Evolutionary conservation across 2,888 invertebrate genomes (phyloP).

Genomic region (Trissolcus japonicus): DNA sequence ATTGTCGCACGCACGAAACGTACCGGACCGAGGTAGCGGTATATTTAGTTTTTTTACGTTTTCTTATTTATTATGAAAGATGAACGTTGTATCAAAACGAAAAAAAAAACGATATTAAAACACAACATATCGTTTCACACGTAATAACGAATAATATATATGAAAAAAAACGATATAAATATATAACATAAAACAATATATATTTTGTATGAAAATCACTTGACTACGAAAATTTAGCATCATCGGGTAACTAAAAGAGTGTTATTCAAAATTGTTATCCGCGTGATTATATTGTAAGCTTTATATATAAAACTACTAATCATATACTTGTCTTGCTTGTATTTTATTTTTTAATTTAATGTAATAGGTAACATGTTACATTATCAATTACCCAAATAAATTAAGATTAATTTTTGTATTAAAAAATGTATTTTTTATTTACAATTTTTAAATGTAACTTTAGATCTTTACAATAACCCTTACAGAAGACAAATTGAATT

Average conservation of each 20-base stretch:
- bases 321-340: conserved; percentile 48
- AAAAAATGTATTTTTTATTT: too few species aligned
- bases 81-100: not conserved
- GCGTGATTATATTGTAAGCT: conserved; percentile 42
- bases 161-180: conserved; percentile 6
- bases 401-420: conserved; percentile 46
- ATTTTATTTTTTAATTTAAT: conserved; percentile 39
- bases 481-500: too few species aligned
- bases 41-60: conserved; percentile 6
- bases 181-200: conserved; percentile 40
- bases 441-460: too few species aligned
- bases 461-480: too few species aligned
- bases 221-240: conserved; percentile 28
- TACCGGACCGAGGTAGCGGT: conserved; percentile 3
- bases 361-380: conserved; percentile 31
- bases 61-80: not conserved
- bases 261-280: conserved; percentile 38
- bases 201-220: conserved; percentile 54
- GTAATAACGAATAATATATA: conserved; percentile 36
- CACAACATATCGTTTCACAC: conserved; percentile 51
- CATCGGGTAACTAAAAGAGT: conserved; percentile 22
- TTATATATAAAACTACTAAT: conserved; percentile 10
- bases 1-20: conserved; percentile 30
- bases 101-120: conserved; percentile 47
- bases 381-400: conserved; percentile 36